phyloP scores from a whole-genome alignment of 2,888 invertebrate species.

The Drosophila leonis region DNA sequence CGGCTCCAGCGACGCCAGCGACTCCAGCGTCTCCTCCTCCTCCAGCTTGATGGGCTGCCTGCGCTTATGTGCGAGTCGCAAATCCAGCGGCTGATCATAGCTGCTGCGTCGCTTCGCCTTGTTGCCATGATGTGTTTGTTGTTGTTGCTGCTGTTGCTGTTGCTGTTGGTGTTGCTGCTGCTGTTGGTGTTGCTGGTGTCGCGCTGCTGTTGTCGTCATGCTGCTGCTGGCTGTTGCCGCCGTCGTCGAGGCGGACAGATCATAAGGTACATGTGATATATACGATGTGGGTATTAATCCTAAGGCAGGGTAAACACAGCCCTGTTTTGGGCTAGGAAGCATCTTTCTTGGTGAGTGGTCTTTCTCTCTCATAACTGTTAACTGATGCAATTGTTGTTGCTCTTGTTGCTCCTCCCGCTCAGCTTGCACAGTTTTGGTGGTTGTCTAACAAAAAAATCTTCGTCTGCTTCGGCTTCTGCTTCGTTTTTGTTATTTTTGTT shows the following conservation, averaged over 20 bases:
- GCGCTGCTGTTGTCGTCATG: slow-evolving; percentile 76
- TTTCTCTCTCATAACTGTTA: slow-evolving; percentile 93
- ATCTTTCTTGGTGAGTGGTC: slow-evolving; percentile 96
- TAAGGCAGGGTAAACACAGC: slow-evolving; percentile 90
- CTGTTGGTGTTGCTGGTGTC: slow-evolving; percentile 43
- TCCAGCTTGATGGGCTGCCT: slow-evolving; percentile 38
- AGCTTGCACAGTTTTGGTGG: slow-evolving; percentile 2
- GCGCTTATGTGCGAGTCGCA: slow-evolving; percentile 94
- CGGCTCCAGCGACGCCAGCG: slow-evolving; percentile 31
- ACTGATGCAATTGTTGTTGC: slow-evolving; percentile 34
- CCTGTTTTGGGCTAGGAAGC: slow-evolving; percentile 91
- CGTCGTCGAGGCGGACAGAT: slow-evolving; percentile 86
- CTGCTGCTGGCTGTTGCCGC: slow-evolving; percentile 86
- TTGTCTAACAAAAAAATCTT: background rate
- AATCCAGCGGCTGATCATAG: slow-evolving; percentile 93
- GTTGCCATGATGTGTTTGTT: slow-evolving; percentile 61
- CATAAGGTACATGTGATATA: slow-evolving; percentile 89
- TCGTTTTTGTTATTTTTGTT: background rate
- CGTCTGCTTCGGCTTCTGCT: background rate
- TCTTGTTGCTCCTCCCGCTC: background rate
- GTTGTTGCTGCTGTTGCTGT: slow-evolving; percentile 52
- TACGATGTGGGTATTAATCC: slow-evolving; percentile 86
- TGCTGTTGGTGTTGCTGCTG: slow-evolving; percentile 41
- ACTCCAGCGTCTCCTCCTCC: slow-evolving; percentile 30
- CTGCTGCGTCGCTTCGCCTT: slow-evolving; percentile 73